Base-by-base conservation (phyloP, 2,888 invertebrate species). In the Macrosiphum euphorbiae region DNA sequence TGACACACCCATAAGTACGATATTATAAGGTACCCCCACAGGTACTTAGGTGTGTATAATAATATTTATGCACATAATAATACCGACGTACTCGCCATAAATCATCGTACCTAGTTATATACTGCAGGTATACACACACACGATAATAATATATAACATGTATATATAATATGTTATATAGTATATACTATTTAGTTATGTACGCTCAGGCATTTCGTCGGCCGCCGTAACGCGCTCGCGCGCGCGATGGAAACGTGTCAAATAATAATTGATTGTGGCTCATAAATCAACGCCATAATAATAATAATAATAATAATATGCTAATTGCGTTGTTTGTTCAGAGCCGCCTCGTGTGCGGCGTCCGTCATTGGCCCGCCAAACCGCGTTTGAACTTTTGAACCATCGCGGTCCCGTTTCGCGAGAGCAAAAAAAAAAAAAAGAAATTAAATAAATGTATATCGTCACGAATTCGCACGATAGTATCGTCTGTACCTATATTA, bases 271-370 rank as follows among this genome's bases (percentile, higher is more conserved):
- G 92, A 92, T 88, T 92, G 87, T 44, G 61, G 87, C 67, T 67
- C 92, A 87, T 92, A 88, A 92, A 92, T 92, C 92, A 87, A 92
- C 92, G 50, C n/a, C 13, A 20, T 50, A 35, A 35, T 90, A 90
- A 87, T 87, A 47, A 47, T 86, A 87, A 87, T 87, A 87, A 88
- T 87, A 55, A 24, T 58, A n/a, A 20, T 92, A 92, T 88, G 92
- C 78, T 92, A 92, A 92, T 92, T 88, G 88, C 88, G 88, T 84
- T 78, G 44, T 88, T 92, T 92, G 92, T 92, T 92, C 92, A n/a
- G 44, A 88, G 52, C 88, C 88, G 78, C 20, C 78, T 35, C 44
- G 90, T n/a, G 52, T 47, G 78, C 4, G 78, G 13, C 90, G 67
- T 20, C 88, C 35, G 78, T 44, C 90, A 24, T 61, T 58, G 89